Conservation (phyloP, 2,888 invertebrate species). For the Nowickia ferox region DNA sequence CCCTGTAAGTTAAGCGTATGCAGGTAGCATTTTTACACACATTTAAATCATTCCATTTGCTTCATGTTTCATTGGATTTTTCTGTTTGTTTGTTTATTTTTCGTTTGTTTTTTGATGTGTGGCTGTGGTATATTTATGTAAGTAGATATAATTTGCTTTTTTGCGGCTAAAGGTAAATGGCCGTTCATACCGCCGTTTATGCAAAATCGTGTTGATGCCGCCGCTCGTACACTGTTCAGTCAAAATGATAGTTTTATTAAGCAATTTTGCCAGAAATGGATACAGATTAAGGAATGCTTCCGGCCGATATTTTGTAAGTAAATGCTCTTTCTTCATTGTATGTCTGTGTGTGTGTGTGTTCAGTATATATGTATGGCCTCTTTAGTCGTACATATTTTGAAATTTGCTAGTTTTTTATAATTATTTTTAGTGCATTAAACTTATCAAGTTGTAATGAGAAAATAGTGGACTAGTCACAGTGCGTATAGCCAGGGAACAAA, state of each 20-base stretch:
- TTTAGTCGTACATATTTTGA: no score
- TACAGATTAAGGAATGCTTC: conserved; percentile 81
- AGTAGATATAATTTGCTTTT: conserved; percentile 82
- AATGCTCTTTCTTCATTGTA: background rate
- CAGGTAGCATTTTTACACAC: background rate
- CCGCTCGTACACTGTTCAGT: conserved; percentile 79
- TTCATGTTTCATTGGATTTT: conserved; percentile 26
- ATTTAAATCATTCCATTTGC: conserved; percentile 33
- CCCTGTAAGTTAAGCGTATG: conserved; percentile 77
- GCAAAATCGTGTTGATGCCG: conserved; percentile 80
- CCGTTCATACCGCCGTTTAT: conserved; percentile 82
- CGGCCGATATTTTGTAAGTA: conserved; percentile 78
- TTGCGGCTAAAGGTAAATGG: conserved; percentile 83
- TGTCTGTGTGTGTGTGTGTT: background rate
- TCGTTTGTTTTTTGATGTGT: background rate
- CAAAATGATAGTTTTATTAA: conserved; percentile 80
- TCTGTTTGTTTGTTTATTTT: background rate
- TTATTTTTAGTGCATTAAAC: no score
- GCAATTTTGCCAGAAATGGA: conserved; percentile 81
- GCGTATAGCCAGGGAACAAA: no score
- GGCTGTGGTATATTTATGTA: background rate
- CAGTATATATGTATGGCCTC: no score
- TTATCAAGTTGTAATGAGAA: no score
- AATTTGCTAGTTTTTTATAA: no score
- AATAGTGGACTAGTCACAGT: no score